phyloP scores from a whole-genome alignment of 64 coral and sea anemone genomes.

The Stichodactyla mertensii region DNA sequence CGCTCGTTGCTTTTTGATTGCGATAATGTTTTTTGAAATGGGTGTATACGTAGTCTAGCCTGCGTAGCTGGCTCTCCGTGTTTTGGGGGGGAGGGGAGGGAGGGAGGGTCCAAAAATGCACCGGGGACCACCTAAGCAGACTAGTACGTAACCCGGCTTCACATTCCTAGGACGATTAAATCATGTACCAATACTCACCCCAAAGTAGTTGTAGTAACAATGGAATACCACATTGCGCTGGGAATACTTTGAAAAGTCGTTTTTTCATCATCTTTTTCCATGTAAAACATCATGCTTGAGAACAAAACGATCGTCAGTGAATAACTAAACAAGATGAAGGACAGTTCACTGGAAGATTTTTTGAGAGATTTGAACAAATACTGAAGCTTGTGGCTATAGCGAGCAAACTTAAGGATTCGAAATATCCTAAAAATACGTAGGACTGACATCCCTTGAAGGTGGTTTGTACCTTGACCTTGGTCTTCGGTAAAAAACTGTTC shows the following conservation, averaged over 20 bases:
- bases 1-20: too few relatives aligned
- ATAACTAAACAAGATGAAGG: conserved; percentile 62
- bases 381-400: conserved; percentile 53
- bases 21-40: too few relatives aligned
- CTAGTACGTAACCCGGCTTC: too few relatives aligned
- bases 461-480: neutral
- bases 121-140: too few relatives aligned
- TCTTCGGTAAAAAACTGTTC: neutral
- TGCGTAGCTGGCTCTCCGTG: too few relatives aligned
- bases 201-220: conserved; percentile 68
- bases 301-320: conserved; percentile 62
- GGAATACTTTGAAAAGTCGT: conserved; percentile 66
- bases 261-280: conserved; percentile 34
- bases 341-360: conserved; percentile 65
- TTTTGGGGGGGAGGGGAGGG: too few relatives aligned
- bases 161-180: neutral
- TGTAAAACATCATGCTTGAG: conserved; percentile 69
- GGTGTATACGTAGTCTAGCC: too few relatives aligned
- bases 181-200: conserved; percentile 34
- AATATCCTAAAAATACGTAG: conserved; percentile 78
- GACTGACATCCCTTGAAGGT: conserved; percentile 42
- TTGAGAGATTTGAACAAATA: conserved; percentile 56
- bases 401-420: conserved; percentile 69
- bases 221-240: conserved; percentile 74
- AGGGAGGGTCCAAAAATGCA: too few relatives aligned